These are phyloP conservation scores for Struthidea cinerea DNA, from an alignment of 2,113 vertebrate genomes.

Conservation along the genomic window DNA sequence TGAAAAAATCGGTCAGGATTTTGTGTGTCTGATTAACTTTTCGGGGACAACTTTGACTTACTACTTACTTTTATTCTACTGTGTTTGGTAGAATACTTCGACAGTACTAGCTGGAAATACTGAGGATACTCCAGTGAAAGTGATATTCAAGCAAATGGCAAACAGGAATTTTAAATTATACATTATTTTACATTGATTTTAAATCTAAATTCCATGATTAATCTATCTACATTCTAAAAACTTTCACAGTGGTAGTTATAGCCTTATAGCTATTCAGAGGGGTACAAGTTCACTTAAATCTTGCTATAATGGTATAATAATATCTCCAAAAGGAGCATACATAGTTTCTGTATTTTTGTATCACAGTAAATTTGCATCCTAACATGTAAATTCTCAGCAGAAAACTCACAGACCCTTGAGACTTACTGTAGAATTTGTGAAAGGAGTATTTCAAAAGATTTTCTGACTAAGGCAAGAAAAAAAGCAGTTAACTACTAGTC, in stretches of 20 bases:
- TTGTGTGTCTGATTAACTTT: not conserved
- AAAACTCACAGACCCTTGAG: not conserved
- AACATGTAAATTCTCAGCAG: not conserved
- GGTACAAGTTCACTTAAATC: not conserved
- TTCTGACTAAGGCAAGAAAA: not conserved
- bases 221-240: not conserved
- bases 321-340: not conserved
- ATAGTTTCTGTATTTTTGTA: not conserved
- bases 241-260: not conserved
- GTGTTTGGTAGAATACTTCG: not conserved
- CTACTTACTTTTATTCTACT: not conserved
- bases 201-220: not conserved
- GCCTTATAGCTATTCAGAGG: not conserved
- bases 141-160: not conserved
- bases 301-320: not conserved
- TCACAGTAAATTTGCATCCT: not conserved
- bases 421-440: not conserved
- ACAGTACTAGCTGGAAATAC: not conserved
- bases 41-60: not conserved
- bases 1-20: not conserved
- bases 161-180: not conserved
- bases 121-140: not conserved
- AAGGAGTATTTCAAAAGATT: not conserved
- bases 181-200: not conserved
- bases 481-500: not conserved